Evolutionary conservation across 2,888 invertebrate species (phyloP).

Genomic region (Syritta pipiens): DNA sequence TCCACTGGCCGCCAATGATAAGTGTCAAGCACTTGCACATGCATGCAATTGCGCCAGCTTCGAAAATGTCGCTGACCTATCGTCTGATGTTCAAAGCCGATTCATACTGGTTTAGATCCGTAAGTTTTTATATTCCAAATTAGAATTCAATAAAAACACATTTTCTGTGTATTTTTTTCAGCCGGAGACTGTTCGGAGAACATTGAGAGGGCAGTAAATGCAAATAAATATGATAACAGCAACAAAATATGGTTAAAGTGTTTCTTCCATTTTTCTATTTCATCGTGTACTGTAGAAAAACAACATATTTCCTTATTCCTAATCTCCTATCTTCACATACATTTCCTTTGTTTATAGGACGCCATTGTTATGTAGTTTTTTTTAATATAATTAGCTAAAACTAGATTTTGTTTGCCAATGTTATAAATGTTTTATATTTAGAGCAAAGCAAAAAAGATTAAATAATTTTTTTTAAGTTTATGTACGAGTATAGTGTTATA

Average conservation of each 20-base stretch:
- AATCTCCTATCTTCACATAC: constrained; percentile 25
- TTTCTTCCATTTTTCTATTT: constrained; percentile 60
- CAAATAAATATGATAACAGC: background rate
- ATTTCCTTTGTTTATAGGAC: no score
- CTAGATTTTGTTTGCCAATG: constrained; percentile 21
- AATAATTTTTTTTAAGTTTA: background rate
- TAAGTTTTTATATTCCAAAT: constrained; percentile 79
- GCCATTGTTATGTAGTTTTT: no score
- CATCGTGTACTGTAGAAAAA: no score
- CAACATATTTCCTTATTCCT: no score
- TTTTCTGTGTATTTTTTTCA: background rate
- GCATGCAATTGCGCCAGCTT: constrained; percentile 90
- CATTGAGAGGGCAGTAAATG: constrained; percentile 52
- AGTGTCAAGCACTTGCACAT: constrained; percentile 89
- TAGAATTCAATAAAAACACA: background rate
- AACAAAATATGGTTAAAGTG: constrained; percentile 35
- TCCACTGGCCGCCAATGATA: constrained; percentile 95
- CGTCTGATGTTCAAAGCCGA: constrained; percentile 86
- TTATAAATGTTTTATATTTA: constrained; percentile 29
- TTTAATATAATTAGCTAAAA: constrained; percentile 27
- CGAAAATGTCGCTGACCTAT: constrained; percentile 85
- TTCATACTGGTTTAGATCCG: constrained; percentile 91
- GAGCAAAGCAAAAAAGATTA: background rate
- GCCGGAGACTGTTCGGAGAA: constrained; percentile 48
- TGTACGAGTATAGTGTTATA: no score